phyloP scores from a whole-genome alignment of 2,797 vertebrate genomes.

The Anguilla pacifica region DNA sequence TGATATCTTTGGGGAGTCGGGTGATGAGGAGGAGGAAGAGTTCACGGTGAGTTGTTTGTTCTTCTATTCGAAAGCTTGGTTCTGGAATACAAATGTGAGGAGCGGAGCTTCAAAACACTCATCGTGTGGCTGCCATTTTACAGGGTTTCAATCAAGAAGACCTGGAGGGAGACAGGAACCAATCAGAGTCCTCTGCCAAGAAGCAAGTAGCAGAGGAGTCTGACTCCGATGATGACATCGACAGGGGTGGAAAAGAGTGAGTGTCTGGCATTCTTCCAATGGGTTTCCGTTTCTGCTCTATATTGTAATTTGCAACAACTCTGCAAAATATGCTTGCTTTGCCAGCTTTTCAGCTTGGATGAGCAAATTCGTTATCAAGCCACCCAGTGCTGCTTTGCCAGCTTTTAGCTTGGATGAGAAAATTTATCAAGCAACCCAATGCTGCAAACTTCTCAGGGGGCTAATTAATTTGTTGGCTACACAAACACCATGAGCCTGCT shows the following conservation, averaged over 20 bases:
- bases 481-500: neutral
- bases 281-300: neutral
- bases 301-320: neutral
- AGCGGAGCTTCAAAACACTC: neutral
- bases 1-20: slow-evolving; percentile 98
- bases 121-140: slow-evolving; percentile 36
- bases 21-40: slow-evolving; percentile 94
- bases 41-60: slow-evolving; percentile 84
- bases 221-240: slow-evolving; percentile 89
- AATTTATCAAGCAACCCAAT: neutral
- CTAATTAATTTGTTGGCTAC: neutral
- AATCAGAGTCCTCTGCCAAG: slow-evolving; percentile 61
- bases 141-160: slow-evolving; percentile 99
- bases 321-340: neutral
- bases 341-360: neutral
- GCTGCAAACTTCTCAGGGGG: neutral
- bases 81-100: neutral
- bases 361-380: neutral
- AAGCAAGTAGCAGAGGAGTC: slow-evolving; percentile 82
- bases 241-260: slow-evolving; percentile 85
- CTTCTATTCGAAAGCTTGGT: neutral
- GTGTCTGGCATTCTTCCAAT: slow-evolving; percentile 44
- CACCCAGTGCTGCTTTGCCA: neutral
- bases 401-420: neutral
- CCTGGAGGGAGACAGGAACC: slow-evolving; percentile 81